phyloP scores from a whole-genome alignment of 2,888 invertebrate genomes.

The Nysson spinosus region DNA sequence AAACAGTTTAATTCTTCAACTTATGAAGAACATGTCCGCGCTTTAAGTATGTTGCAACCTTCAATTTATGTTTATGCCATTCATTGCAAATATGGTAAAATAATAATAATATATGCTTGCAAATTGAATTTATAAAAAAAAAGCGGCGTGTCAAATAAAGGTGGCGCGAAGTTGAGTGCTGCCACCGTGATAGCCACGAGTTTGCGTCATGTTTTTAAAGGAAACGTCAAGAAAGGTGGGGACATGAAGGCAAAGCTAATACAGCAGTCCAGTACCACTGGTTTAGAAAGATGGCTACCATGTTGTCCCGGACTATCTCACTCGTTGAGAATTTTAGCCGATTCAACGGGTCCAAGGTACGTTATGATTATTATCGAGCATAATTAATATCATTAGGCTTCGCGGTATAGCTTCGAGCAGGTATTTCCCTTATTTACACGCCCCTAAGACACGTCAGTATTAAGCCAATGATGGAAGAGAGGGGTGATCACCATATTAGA shows the following conservation, averaged over 20 bases:
- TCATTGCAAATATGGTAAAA: neutral
- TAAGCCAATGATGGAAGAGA: constrained; percentile 28
- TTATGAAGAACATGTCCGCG: no score
- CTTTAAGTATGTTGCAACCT: no score
- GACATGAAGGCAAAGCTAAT: constrained; percentile 41
- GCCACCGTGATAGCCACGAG: constrained; percentile 21
- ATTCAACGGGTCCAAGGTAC: constrained; percentile 87
- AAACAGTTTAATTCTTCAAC: no score
- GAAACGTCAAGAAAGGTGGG: constrained; percentile 56
- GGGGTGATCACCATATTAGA: constrained; percentile 70
- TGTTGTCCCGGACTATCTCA: constrained; percentile 85
- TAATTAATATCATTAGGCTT: no score
- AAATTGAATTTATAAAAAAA: neutral
- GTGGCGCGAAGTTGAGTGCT: constrained; percentile 24
- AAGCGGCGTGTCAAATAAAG: neutral
- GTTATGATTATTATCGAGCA: no score
- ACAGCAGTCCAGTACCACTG: constrained; percentile 63
- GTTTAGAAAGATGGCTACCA: constrained; percentile 85
- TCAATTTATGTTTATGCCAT: neutral
- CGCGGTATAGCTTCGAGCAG: neutral
- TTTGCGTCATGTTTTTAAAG: constrained; percentile 49
- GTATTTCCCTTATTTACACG: neutral
- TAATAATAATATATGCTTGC: neutral
- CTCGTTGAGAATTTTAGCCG: constrained; percentile 84
- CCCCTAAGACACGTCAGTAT: neutral